phyloP scores from a whole-genome alignment of 2,888 invertebrate species.

The Ganaspis brasiliensis region DNA sequence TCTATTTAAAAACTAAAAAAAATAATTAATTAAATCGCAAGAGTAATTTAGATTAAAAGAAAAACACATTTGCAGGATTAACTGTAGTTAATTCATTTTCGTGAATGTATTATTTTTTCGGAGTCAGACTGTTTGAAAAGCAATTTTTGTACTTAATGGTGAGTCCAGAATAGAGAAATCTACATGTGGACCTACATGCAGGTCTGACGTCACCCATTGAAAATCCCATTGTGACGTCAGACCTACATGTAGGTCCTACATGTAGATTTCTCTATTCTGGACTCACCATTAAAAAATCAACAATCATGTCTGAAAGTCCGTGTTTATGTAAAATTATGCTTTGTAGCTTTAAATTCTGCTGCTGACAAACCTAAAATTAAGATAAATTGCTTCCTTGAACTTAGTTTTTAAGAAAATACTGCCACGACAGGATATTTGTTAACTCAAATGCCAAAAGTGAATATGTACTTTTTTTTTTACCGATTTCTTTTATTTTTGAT shows the following conservation, averaged over 20 bases:
- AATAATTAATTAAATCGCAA: neutral
- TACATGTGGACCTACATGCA: too few species aligned
- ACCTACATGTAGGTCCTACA: too few species aligned
- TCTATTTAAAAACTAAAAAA: too few species aligned
- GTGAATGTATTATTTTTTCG: constrained; percentile 9
- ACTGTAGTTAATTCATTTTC: constrained; percentile 23
- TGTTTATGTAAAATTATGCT: constrained; percentile 45
- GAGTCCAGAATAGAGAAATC: too few species aligned
- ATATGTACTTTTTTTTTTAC: neutral
- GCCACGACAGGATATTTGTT: constrained; percentile 23
- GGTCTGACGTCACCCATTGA: too few species aligned
- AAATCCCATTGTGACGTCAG: too few species aligned
- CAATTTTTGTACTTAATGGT: constrained; percentile 15
- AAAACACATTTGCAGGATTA: constrained; percentile 35
- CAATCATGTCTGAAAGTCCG: constrained; percentile 28
- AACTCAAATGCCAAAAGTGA: neutral
- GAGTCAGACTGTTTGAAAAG: constrained; percentile 30
- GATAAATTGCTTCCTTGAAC: constrained; percentile 18
- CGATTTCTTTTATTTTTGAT: neutral
- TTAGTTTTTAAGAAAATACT: constrained; percentile 33
- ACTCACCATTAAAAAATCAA: constrained; percentile 23
- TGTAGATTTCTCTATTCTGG: too few species aligned
- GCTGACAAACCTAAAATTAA: constrained; percentile 5
- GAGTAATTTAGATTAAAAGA: constrained; percentile 9
- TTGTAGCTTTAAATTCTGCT: constrained; percentile 53